Conservation (phyloP, 2,113 vertebrate genomes). For the Pagrus major region DNA sequence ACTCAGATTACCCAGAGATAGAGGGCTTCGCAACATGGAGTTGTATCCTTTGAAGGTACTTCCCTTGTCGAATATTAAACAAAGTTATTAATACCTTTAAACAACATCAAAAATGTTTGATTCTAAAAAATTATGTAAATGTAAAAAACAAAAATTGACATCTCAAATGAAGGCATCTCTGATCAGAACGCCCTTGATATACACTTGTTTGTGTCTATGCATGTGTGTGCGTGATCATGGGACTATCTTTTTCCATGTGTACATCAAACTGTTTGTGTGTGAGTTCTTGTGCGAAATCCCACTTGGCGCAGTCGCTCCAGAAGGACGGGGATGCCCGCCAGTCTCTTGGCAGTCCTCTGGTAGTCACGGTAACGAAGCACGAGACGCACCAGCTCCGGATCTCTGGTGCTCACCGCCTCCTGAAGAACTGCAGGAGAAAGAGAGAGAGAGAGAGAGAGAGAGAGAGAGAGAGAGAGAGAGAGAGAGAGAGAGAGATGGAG, state of each 20-base stretch:
- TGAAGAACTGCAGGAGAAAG: conserved; percentile 88
- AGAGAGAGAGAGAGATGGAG: neutral
- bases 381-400: conserved; percentile 93
- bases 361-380: conserved; percentile 96
- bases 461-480: neutral
- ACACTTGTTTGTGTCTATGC: conserved; percentile 5
- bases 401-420: conserved; percentile 95
- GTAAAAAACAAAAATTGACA: conserved; percentile 34
- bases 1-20: conserved; percentile 27
- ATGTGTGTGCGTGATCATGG: neutral
- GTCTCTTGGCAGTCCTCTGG: conserved; percentile 93
- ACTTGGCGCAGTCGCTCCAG: conserved; percentile 97
- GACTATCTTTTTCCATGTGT: conserved; percentile 1
- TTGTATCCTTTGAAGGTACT: conserved; percentile 4
- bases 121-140: conserved; percentile 21
- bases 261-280: neutral
- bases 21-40: neutral
- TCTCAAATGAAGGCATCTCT: conserved; percentile 30
- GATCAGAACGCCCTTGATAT: neutral
- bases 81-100: conserved; percentile 62
- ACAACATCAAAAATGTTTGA: conserved; percentile 13
- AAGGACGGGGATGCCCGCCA: conserved; percentile 94
- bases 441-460: conserved; percentile 1
- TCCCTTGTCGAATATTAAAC: conserved; percentile 37
- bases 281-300: conserved; percentile 59